Percentiles rank a stretch among this genome's conserved stretches.
phyloP scores from a whole-genome alignment of 2,113 vertebrate species.

The Heteronetta atricapilla region DNA sequence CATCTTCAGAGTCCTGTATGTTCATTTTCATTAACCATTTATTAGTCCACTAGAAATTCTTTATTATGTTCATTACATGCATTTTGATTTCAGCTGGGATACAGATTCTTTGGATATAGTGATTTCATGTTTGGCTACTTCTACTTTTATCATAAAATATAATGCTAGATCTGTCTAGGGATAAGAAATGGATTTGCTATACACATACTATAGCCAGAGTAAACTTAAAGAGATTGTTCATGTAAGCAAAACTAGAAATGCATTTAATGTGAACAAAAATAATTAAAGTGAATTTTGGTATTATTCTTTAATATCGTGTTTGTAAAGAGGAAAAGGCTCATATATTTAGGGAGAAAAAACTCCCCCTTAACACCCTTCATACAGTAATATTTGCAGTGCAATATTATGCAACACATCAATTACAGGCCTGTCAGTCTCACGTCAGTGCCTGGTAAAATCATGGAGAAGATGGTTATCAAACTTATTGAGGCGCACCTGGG shows the following conservation, averaged over 20 bases:
- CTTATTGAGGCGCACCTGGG: too few species aligned
- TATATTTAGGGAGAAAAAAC: neutral
- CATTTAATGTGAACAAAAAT: neutral
- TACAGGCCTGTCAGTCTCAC: too few species aligned
- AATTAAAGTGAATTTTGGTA: neutral
- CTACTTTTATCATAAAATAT: neutral
- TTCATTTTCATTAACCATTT: neutral
- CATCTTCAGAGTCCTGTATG: neutral
- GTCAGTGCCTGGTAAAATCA: too few species aligned
- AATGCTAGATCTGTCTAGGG: neutral
- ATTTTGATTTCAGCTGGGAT: neutral
- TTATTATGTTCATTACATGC: neutral
- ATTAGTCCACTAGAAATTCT: neutral
- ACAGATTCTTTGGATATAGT: neutral
- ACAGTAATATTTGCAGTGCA: neutral
- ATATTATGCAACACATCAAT: neutral
- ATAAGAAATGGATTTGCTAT: neutral
- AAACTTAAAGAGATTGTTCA: neutral
- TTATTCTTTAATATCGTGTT: neutral
- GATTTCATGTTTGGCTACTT: neutral
- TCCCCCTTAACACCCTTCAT: neutral
- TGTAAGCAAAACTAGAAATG: neutral
- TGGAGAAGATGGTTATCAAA: too few species aligned
- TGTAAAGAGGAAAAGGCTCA: neutral
- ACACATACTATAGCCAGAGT: neutral